Evolutionary conservation across 2,113 vertebrate genomes (phyloP), one percentile per base, ranked within the genome.

Genomic region (Illadopsis cleaveri): DNA sequence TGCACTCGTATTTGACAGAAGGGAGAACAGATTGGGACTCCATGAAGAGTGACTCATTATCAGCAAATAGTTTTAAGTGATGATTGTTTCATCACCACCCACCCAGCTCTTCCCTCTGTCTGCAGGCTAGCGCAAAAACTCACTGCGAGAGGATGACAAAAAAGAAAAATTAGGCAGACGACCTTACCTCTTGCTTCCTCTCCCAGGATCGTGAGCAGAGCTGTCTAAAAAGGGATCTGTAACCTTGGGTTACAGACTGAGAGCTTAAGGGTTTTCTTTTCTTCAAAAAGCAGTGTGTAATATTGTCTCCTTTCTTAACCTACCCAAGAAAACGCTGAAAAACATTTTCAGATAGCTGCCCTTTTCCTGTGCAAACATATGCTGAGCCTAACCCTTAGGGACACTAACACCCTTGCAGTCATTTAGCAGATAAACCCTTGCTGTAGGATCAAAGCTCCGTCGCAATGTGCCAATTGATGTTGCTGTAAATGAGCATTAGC

Each of bases 41-140:
- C 77, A 47, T 77, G 90, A 95, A 91, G 93, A 95, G 91, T 96
- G 96, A 96, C 85, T 97, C 95, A 96, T 96, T 95, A 96, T 95
- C 93, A 97, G 91, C 94, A 95, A 96, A 96, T 94, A 92, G 93
- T 94, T 95, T 91, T 94, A 96, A 95, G 93, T 94, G 94, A 81
- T 94, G 92, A 94, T 73, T 86, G 91, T 92, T 95, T 95, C 96
- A 94, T 94, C 96, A 94, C 90, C 85, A 96, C 95, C 94, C 95
- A 93, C 95, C 86, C 93, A 90, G 89, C 72, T 86, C 90, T 92
- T 58, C 94, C 64, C 86, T 92, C 90, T 23, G 62, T 95, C 87
- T 94, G 54, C 69, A 89, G 87, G 85, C 90, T 96, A 51, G 53
- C 35, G 1, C 81, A 64, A 94, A 91, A 91, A 70, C 75, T 87